Conservation (phyloP, 2,113 vertebrate genomes). For the Bubo blakistoni region DNA sequence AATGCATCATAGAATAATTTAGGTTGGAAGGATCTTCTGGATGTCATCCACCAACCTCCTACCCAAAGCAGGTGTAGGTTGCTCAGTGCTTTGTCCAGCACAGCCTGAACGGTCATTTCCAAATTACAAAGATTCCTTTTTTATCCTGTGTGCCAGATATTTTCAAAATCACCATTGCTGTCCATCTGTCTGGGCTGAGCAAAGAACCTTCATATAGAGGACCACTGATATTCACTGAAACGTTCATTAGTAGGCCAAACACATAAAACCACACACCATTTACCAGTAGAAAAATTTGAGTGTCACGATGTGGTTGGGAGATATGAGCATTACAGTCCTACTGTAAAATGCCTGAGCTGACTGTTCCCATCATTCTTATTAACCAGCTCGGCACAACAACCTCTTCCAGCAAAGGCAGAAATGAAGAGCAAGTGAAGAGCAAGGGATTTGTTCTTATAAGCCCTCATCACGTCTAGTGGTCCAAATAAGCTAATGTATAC, state of each 20-base stretch:
- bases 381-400: background rate
- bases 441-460: background rate
- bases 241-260: background rate
- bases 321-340: background rate
- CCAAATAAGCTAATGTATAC: background rate
- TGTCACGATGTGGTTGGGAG: background rate
- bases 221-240: background rate
- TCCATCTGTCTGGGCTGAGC: background rate
- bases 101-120: background rate
- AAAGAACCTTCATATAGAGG: background rate
- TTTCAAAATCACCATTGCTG: background rate
- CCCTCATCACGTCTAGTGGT: background rate
- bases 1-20: background rate
- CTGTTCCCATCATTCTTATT: background rate
- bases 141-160: rapidly evolving
- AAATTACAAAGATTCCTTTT: background rate
- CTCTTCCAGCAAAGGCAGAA: background rate
- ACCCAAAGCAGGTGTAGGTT: background rate
- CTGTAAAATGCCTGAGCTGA: background rate
- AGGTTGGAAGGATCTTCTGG: background rate
- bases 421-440: background rate
- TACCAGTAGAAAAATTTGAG: background rate
- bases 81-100: background rate
- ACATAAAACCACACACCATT: background rate
- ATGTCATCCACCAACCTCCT: background rate